Percentiles rank a stretch among this genome's conserved stretches.
Conservation (phyloP, 2,797 vertebrate genomes). For the Aldrovandia affinis region DNA sequence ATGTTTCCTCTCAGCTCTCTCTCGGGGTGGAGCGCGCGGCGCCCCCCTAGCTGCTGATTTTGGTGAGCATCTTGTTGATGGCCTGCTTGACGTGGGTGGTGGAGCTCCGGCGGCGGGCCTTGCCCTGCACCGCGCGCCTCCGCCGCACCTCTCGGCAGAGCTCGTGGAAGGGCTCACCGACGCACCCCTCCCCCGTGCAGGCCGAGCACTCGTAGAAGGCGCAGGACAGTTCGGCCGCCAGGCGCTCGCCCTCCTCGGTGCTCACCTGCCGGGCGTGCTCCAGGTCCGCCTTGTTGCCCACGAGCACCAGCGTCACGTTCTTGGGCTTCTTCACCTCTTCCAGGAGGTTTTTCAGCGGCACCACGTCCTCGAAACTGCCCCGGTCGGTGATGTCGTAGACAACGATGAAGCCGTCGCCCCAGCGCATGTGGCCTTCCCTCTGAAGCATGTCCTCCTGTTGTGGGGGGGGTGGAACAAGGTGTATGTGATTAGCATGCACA, state of each 20-base stretch:
- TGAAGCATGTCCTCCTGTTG: slow-evolving; percentile 89
- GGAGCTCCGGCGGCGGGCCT: slow-evolving; percentile 90
- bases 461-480: neutral
- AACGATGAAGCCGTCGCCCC: slow-evolving; percentile 93
- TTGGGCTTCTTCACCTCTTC: slow-evolving; percentile 96
- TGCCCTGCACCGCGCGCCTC: slow-evolving; percentile 90
- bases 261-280: slow-evolving; percentile 91
- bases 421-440: slow-evolving; percentile 91
- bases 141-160: slow-evolving; percentile 91
- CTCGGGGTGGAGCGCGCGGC: neutral
- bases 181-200: slow-evolving; percentile 88
- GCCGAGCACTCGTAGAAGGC: slow-evolving; percentile 98
- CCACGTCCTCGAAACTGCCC: slow-evolving; percentile 92
- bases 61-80: slow-evolving; percentile 99
- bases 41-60: slow-evolving; percentile 92
- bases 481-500: neutral
- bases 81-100: slow-evolving; percentile 98
- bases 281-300: slow-evolving; percentile 96
- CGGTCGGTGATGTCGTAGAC: slow-evolving; percentile 98
- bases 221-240: slow-evolving; percentile 92
- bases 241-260: slow-evolving; percentile 92
- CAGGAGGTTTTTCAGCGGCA: slow-evolving; percentile 84
- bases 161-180: slow-evolving; percentile 92
- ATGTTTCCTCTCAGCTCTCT: slow-evolving; percentile 23
- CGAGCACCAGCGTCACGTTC: slow-evolving; percentile 89